These are phyloP conservation scores for Notolepis coatsorum DNA, from an alignment of 2,797 vertebrate genomes.

Conservation along the genomic window DNA sequence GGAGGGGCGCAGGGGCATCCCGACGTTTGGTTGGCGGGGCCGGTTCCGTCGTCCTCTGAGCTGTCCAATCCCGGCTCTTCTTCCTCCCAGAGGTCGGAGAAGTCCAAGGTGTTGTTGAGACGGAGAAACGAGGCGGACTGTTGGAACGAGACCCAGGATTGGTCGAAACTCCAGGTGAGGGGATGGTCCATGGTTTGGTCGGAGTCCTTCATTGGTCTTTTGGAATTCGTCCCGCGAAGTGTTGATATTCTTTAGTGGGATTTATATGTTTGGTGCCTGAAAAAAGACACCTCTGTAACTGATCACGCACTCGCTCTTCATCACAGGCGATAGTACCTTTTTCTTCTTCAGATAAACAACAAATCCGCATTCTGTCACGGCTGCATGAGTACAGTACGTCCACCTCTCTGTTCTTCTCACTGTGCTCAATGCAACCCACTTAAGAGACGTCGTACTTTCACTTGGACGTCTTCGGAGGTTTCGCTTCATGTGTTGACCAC, in stretches of 20 bases:
- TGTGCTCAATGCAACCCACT: slow-evolving; percentile 17
- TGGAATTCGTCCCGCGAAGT: background rate
- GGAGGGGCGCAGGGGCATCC: slow-evolving; percentile 15
- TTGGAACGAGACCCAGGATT: slow-evolving; percentile 57
- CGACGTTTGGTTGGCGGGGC: background rate
- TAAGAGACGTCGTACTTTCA: slow-evolving; percentile 10
- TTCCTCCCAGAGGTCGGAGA: slow-evolving; percentile 84
- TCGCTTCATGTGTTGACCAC: slow-evolving; percentile 45
- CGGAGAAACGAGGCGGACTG: slow-evolving; percentile 62
- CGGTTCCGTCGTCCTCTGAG: slow-evolving; percentile 60
- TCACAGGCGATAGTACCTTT: background rate
- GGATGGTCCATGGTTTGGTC: slow-evolving; percentile 53
- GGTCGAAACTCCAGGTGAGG: slow-evolving; percentile 57
- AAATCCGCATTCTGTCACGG: background rate
- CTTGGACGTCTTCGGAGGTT: slow-evolving; percentile 45
- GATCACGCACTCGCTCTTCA: background rate
- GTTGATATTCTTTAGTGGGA: background rate
- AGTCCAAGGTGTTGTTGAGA: slow-evolving; percentile 80
- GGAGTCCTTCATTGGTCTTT: slow-evolving; percentile 68
- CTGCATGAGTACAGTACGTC: background rate
- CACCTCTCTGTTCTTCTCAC: slow-evolving; percentile 21
- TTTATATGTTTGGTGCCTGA: background rate
- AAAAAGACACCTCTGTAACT: slow-evolving; percentile 6
- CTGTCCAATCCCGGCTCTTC: slow-evolving; percentile 66
- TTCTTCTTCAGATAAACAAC: background rate